Base-by-base conservation (phyloP, 2,113 vertebrate genomes). In the Pseudorhombus dupliciocellatus region DNA sequence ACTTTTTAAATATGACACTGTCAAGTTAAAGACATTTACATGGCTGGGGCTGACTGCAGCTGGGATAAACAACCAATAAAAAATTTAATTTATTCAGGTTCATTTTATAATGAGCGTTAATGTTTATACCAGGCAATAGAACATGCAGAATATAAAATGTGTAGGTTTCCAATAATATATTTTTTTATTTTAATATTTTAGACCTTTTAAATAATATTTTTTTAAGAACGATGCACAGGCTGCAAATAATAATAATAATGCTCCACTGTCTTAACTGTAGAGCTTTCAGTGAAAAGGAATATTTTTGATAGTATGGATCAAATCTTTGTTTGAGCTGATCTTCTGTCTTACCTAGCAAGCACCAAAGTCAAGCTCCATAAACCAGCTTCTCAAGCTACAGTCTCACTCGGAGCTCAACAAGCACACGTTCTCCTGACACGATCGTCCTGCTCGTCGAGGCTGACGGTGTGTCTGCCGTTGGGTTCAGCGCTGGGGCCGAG, bases 401-500 rank as follows among this genome's bases (percentile, higher is more conserved):
- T 5, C 24, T 60, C 46, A 34, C 37, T 26, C 12, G 15, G 24
- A 2, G 20, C n/a, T 66, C 51, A 92, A 70, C 90, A 92, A 70
- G 79, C 77, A 21, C 91, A 92, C 51, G 57, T 69, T 4, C 79
- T 77, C 44, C 75, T 44, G 1, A 70, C 69, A 3, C 80, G 67
- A 21, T 74, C 73, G 40, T 81, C 87, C 69, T 84, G 60, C 42
- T 75, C 57, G 15, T 86, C 75, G 0, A 76, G 57, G 51, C 74
- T 94, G 42, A 90, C 77, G 7, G 81, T 66, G n/a, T 74, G 87
- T 53, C 93, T 94, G 2, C 95, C 94, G 0, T 95, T 96, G 74
- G 91, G 21, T 12, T 96, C 93, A 0, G 91, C 73, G 26, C 82
- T 62, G 0, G 86, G 90, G 76, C 93, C 94, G 60, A 92, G 93